phyloP scores from a whole-genome alignment of 2,797 vertebrate genomes.

The Argyrosomus regius region DNA sequence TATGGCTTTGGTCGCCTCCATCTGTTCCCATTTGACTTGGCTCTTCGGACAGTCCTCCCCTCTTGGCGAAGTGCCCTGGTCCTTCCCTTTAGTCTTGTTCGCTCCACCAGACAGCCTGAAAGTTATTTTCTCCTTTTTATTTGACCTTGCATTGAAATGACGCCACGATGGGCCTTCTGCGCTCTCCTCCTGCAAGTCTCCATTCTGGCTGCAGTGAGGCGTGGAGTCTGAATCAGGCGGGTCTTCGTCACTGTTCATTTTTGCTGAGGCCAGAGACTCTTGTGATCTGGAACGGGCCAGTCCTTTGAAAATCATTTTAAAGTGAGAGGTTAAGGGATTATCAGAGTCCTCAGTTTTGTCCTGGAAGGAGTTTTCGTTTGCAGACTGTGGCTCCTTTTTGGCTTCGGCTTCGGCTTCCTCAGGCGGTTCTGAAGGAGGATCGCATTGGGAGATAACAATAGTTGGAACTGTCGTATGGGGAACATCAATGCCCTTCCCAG shows the following conservation, averaged over 20 bases:
- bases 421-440: slow-evolving; percentile 31
- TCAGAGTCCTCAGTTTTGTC: slow-evolving; percentile 71
- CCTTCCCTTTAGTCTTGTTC: slow-evolving; percentile 67
- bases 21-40: slow-evolving; percentile 74
- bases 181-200: slow-evolving; percentile 35
- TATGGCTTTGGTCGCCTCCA: slow-evolving; percentile 84
- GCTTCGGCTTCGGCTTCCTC: slow-evolving; percentile 38
- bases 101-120: slow-evolving; percentile 56
- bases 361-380: slow-evolving; percentile 42
- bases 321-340: slow-evolving; percentile 67
- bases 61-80: slow-evolving; percentile 56
- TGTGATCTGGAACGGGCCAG: slow-evolving; percentile 68
- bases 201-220: slow-evolving; percentile 36
- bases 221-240: background rate
- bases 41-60: slow-evolving; percentile 69
- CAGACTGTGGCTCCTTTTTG: slow-evolving; percentile 26
- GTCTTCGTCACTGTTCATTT: slow-evolving; percentile 51
- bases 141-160: slow-evolving; percentile 29
- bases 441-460: slow-evolving; percentile 66
- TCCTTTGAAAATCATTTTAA: slow-evolving; percentile 73
- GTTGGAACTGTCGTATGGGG: slow-evolving; percentile 45
- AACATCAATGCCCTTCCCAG: slow-evolving; percentile 26
- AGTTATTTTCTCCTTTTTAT: slow-evolving; percentile 73
- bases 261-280: slow-evolving; percentile 69
- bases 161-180: slow-evolving; percentile 24